A percentile compares a stretch with the other conserved stretches of the same genome.
These are phyloP conservation scores for Centropus unirufus DNA, from an alignment of 2,113 vertebrate genomes.

Conservation along the genomic window DNA sequence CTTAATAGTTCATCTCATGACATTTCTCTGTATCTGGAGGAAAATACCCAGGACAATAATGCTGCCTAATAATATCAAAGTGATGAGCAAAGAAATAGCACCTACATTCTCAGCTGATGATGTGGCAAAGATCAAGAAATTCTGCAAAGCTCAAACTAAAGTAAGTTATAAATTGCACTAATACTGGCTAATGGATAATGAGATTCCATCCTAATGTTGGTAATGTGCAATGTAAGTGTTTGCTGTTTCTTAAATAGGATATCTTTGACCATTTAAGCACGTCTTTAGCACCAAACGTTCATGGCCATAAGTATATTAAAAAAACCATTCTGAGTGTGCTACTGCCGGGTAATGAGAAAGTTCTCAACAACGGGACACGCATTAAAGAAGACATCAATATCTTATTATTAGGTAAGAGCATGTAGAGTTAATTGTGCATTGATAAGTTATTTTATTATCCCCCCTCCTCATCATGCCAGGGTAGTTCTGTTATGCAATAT, in stretches of 20 bases:
- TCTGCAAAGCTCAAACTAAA: slow-evolving; percentile 82
- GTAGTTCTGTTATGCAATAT: slow-evolving; percentile 70
- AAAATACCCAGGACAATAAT: slow-evolving; percentile 68
- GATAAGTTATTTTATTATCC: slow-evolving; percentile 80
- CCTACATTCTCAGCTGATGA: slow-evolving; percentile 76
- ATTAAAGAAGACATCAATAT: slow-evolving; percentile 86
- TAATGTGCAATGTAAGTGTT: slow-evolving; percentile 78
- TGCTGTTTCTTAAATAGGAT: slow-evolving; percentile 80
- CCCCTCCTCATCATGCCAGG: slow-evolving; percentile 57
- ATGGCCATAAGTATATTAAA: slow-evolving; percentile 83
- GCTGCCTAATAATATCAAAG: slow-evolving; percentile 78
- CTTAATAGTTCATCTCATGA: slow-evolving; percentile 51
- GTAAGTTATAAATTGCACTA: slow-evolving; percentile 74
- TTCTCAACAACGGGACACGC: slow-evolving; percentile 76
- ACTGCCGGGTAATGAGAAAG: slow-evolving; percentile 83
- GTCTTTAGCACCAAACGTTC: slow-evolving; percentile 81
- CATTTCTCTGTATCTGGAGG: slow-evolving; percentile 35
- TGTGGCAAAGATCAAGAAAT: slow-evolving; percentile 86
- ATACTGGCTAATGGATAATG: slow-evolving; percentile 74
- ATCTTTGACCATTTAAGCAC: slow-evolving; percentile 85
- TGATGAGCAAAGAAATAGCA: slow-evolving; percentile 82
- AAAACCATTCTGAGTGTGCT: slow-evolving; percentile 83
- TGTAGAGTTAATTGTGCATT: slow-evolving; percentile 78
- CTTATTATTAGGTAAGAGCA: slow-evolving; percentile 84
- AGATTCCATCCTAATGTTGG: slow-evolving; percentile 74